Base-by-base conservation (phyloP, 1,140 invertebrate genomes). In the Scaptomyza graminum region DNA sequence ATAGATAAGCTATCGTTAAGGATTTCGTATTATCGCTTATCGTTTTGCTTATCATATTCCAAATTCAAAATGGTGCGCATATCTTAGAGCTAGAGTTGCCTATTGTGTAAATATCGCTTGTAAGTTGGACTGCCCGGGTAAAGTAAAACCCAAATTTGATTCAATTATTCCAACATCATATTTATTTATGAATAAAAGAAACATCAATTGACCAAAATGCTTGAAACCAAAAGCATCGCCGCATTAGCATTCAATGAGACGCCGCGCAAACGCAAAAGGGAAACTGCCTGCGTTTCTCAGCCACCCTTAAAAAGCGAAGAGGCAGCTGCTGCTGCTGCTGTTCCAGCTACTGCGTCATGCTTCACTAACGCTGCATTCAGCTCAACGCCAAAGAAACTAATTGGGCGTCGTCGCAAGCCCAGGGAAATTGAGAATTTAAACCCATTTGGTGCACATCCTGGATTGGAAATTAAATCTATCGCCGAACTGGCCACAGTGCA, bases 361-460 rank as follows among this genome's bases (percentile, higher is more conserved):
- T 91, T 91, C 70, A 90, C 83, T 31, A 91, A 91, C 54, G 78
- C 83, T 31, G 90, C 90, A 4, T 91, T 90, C 22, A 91, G 90
- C 50, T 91, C 90, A 18, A 91, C 90, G 51, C 90, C 90, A 12
- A 91, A 91, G 41, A 88, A 79, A 57, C 49, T 84, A 4, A 55
- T 76, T 8, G 84, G 66, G 12, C 81, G 81, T 37, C 82, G 80
- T 15, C 77, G 83, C 9, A 18, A 85, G 13, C 31, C 55, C 43
- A 90, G 82, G 37, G 75, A 80, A 37, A 74, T 71, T 12, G 72
- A 46, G 34, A 73, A 60, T 7, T 18, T 46, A 2, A 72, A 80
- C 66, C 74, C 76, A 1, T 77, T 83, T 56, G 25, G 22, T 13
- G 52, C n/a, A 9, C 64, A 68, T 59, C 71, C 87, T 9, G 63